Evolutionary conservation across 1,140 invertebrate genomes (phyloP), one percentile per base, ranked within the genome.

Genomic region (Diploscapter pachys): DNA sequence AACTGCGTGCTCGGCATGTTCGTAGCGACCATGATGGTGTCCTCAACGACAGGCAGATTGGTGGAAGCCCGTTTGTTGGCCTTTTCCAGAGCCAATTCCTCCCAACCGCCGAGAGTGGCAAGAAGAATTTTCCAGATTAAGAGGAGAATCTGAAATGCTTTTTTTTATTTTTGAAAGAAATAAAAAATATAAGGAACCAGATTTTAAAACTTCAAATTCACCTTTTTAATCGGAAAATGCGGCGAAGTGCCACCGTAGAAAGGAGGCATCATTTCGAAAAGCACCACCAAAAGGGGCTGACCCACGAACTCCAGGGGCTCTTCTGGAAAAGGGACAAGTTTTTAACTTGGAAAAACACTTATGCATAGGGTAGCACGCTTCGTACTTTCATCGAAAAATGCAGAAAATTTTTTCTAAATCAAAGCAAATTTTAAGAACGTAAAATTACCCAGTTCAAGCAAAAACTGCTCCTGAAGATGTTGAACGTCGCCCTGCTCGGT

Each of bases 151-250:
- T 77, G 13, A 72, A 77, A 52, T 66, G 56, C 2, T 0, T 80
- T 78, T 77, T 77, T 11, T 9, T 4, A 69, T 52, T 77, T 63
- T 76, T 13, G 63, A 55, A 52, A 71, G 4, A 48, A 50, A 52
- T 57, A 71, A 68, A 56, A 6, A 73, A 55, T 48, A n/a, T 31
- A 31, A 31, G 31, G 1, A 31, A 31, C 1, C 31, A 1, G 31
- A 31, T 31, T 31, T 31, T 31, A 31, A 50, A 11, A 48, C 2
- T 76, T 70, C 1, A 11, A 79, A 50, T 2, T 9, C 50, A 83
- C 82, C 63, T 85, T 85, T 74, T 83, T 85, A 6, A 85, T 85
- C 11, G 83, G 83, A 73, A 78, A 84, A 67, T 85, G 81, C 31
- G 82, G 82, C 54, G 72, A 75, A 4, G 72, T 67, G 4, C 83